A percentile compares a stretch with the other conserved stretches of the same genome.
Evolutionary conservation across 2,797 vertebrate genomes (phyloP).

Genomic region (Capromys pilorides): DNA sequence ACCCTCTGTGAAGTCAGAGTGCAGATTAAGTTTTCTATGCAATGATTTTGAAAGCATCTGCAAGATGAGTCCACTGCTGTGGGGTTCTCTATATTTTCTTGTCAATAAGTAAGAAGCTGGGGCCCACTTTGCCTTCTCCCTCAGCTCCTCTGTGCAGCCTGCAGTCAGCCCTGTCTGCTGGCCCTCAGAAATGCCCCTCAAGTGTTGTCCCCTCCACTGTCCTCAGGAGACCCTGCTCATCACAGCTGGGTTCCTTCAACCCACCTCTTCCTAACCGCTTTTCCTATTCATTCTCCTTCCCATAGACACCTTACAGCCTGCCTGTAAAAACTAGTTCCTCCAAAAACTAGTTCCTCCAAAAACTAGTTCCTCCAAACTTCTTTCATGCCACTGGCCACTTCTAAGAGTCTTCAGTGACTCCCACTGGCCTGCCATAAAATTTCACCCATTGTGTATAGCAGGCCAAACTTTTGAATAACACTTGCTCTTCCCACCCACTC

Average conservation of each 20-base stretch:
- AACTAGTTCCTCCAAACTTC: neutral
- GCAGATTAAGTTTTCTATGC: neutral
- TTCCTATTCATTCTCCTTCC: neutral
- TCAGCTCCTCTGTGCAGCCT: slow-evolving; percentile 3
- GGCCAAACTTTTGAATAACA: neutral
- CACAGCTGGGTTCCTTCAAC: neutral
- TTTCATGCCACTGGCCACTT: neutral
- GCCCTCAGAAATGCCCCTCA: neutral
- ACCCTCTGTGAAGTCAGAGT: slow-evolving; percentile 13
- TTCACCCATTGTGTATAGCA: neutral
- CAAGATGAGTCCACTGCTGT: slow-evolving; percentile 3
- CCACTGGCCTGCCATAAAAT: neutral
- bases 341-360: neutral
- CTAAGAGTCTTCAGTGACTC: neutral
- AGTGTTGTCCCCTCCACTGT: neutral
- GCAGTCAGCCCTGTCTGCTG: neutral
- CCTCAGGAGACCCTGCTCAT: neutral
- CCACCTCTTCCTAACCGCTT: neutral
- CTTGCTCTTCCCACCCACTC: neutral
- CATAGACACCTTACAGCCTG: neutral
- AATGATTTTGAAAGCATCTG: slow-evolving; percentile 24
- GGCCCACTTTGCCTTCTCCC: neutral
- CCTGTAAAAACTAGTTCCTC: neutral
- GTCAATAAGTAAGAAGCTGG: neutral
- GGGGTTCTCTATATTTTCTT: neutral